Conservation (phyloP, 2,113 vertebrate genomes). For the Microcebus ravelobensis region DNA sequence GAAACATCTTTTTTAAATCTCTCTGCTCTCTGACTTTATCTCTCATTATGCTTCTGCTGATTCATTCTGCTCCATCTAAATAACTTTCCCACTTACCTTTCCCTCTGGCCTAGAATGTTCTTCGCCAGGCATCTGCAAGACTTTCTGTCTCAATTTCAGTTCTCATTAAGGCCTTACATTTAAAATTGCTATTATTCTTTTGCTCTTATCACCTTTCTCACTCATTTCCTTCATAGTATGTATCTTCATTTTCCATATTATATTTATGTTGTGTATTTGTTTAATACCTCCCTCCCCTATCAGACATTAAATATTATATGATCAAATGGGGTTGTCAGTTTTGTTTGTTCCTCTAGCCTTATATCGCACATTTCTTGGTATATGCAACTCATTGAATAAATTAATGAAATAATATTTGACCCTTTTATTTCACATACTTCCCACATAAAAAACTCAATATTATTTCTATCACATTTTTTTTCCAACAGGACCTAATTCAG, state of each 20-base stretch:
- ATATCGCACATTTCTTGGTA: not conserved
- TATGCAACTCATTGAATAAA: not conserved
- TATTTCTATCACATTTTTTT: not conserved
- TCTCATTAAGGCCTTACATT: not conserved
- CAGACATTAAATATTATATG: not conserved
- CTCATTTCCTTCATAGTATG: not conserved
- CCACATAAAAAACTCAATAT: not conserved
- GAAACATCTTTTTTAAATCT: not conserved
- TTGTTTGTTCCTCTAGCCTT: not conserved
- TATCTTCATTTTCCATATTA: not conserved
- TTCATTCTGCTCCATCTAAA: not conserved
- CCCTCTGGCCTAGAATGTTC: not conserved
- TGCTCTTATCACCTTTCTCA: not conserved
- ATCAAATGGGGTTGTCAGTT: not conserved
- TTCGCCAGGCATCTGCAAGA: not conserved
- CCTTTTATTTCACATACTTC: not conserved
- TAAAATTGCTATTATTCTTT: not conserved
- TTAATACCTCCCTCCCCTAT: not conserved
- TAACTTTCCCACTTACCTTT: not conserved
- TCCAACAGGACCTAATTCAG: not conserved
- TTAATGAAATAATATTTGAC: not conserved
- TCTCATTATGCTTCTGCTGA: not conserved
- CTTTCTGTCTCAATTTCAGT: not conserved
- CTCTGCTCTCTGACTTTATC: not conserved
- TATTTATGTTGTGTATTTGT: not conserved